phyloP scores from a whole-genome alignment of 2,888 invertebrate species.

The Noctua comes region DNA sequence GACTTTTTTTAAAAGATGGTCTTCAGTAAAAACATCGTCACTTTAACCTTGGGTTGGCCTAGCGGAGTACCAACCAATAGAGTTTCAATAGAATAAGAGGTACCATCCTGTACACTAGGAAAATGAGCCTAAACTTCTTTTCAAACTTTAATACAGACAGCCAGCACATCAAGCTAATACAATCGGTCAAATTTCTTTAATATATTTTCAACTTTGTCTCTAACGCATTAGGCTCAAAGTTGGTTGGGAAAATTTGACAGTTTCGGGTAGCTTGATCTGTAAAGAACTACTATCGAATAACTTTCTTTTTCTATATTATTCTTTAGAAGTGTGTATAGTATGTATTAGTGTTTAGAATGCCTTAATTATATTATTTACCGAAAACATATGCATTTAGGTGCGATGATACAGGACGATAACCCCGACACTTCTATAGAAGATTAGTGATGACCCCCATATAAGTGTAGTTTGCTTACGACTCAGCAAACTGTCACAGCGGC shows the following conservation, averaged over 20 bases:
- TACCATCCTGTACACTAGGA: neutral
- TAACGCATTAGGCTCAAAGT: too few species aligned
- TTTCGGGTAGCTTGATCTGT: too few species aligned
- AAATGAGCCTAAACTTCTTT: too few species aligned
- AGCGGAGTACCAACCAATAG: neutral
- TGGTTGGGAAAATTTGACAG: too few species aligned
- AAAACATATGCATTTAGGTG: neutral
- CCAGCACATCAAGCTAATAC: too few species aligned
- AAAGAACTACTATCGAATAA: neutral
- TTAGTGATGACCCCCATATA: neutral
- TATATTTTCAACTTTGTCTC: too few species aligned
- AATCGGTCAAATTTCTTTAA: too few species aligned
- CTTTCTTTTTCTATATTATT: neutral
- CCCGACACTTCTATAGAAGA: neutral
- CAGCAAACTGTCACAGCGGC: neutral
- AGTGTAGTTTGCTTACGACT: slow-evolving; percentile 6
- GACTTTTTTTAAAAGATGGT: neutral
- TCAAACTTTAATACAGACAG: too few species aligned
- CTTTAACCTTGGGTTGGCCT: neutral
- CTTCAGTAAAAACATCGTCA: too few species aligned
- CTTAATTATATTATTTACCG: neutral
- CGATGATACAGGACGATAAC: neutral
- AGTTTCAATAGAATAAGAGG: neutral
- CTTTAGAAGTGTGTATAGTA: too few species aligned
- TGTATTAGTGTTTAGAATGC: neutral